Percentiles rank a stretch among this genome's conserved stretches.
These are phyloP conservation scores for Pseudochirops corinnae DNA, from an alignment of 2,797 vertebrate genomes.

Conservation along the genomic window DNA sequence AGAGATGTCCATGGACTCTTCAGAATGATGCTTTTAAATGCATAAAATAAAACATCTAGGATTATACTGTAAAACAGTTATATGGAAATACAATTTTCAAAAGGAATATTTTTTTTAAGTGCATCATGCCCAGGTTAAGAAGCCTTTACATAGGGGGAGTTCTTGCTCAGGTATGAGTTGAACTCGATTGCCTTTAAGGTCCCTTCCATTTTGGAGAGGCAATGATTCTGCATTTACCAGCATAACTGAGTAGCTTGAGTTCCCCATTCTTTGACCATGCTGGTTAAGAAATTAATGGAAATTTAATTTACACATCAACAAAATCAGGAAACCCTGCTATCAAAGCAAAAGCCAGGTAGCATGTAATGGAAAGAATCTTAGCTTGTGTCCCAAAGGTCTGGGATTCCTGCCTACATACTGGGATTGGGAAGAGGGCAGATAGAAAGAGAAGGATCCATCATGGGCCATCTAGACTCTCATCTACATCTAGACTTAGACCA, in stretches of 20 bases:
- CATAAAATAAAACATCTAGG: neutral
- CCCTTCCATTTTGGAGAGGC: neutral
- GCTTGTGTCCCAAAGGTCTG: neutral
- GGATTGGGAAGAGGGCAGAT: neutral
- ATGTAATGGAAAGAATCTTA: neutral
- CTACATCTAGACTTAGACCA: neutral
- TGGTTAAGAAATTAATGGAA: neutral
- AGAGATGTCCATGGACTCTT: neutral
- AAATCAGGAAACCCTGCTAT: neutral
- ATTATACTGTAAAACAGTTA: neutral
- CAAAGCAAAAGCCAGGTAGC: neutral
- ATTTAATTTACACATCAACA: neutral
- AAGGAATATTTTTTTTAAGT: neutral
- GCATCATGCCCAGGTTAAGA: neutral
- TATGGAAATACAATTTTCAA: neutral
- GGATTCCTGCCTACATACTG: neutral
- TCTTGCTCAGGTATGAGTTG: neutral
- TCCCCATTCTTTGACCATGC: neutral
- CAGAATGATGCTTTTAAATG: neutral
- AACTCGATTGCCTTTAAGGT: neutral
- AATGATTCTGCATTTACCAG: neutral
- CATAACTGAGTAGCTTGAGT: neutral
- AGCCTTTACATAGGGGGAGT: neutral
- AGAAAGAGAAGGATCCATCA: neutral
- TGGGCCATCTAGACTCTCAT: neutral